A percentile compares a stretch with the other conserved stretches of the same genome.
Evolutionary conservation across 2,888 invertebrate species (phyloP).

Genomic region (Achlya flavicornis): DNA sequence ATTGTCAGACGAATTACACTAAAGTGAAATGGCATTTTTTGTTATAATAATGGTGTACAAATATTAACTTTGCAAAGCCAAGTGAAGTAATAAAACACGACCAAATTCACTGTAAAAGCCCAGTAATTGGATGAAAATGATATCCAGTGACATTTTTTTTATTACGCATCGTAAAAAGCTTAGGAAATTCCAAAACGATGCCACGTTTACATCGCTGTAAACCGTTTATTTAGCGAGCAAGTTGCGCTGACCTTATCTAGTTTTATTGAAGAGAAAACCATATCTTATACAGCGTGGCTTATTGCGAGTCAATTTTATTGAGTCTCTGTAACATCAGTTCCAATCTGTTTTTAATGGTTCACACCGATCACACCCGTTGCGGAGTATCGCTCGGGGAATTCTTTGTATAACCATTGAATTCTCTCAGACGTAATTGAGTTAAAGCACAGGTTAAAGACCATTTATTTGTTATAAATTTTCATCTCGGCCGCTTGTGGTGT

Average conservation of each 20-base stretch:
- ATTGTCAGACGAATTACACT: neutral
- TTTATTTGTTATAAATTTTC: neutral
- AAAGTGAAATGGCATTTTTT: no score
- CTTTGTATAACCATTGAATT: conserved; percentile 53
- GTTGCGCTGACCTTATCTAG: conserved; percentile 3
- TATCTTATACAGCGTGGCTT: neutral
- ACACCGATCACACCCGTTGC: conserved; percentile 22
- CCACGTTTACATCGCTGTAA: conserved; percentile 10
- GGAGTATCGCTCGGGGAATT: conserved; percentile 34
- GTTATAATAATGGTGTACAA: no score
- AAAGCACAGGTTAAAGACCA: no score
- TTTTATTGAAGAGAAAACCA: neutral
- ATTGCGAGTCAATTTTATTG: conserved; percentile 13
- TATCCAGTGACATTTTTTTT: conserved; percentile 1
- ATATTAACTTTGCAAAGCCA: neutral
- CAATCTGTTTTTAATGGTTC: conserved; percentile 30
- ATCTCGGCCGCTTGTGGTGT: conserved; percentile 30
- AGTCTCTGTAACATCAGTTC: conserved; percentile 31
- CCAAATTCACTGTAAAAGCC: neutral
- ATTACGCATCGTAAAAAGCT: conserved; percentile 11
- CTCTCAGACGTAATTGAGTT: conserved; percentile 19
- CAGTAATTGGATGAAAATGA: conserved; percentile 7
- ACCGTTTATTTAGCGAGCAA: conserved; percentile 7
- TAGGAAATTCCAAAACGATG: conserved; percentile 8
- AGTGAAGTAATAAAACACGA: neutral